Base-by-base conservation (phyloP, 1,140 invertebrate species). In the Rhopalosiphum padi region DNA sequence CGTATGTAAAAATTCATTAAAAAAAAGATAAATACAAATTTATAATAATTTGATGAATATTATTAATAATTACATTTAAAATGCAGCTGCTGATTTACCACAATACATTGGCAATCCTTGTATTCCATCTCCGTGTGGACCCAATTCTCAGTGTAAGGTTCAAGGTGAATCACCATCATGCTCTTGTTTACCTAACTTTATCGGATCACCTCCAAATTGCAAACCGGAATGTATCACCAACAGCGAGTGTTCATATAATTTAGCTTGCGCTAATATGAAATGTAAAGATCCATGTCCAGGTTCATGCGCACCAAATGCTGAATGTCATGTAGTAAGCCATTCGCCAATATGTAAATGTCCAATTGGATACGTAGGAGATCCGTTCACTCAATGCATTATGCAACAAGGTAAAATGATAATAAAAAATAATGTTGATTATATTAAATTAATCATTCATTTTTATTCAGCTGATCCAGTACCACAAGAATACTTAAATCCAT, bases 101-200 rank as follows among this genome's bases (percentile, higher is more conserved):
- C 94, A 94, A 83, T 93, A 94, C 82, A 94, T 94, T 48, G 93
- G 95, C 23, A 96, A 96, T 94, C 96, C 96, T 91, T 97, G 96
- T 94, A 94, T 96, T 94, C 96, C 96, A 93, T 96, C 96, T 60
- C 96, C 97, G 5, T 97, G 97, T 95, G 97, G 97, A 93, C 96
- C 96, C 25, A 97, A 97, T 95, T 96, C 97, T 48, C 94, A 96
- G 94, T 97, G 97, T 94, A 95, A 95, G 94, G 96, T 96, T 94
- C 95, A 95, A 90, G 95, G 95, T 93, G 96, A 96, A 93, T 95
- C 95, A 41, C 96, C 96, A 43, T 96, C 96, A 7, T 97, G 97
- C 94, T 96, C 96, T 94, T 96, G 96, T 94, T 94, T 95, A 43
- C 95, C 95, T 43, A 96, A 96, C 94, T 96, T 96, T 94, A 95